A percentile compares a stretch with the other conserved stretches of the same genome.
phyloP scores from a whole-genome alignment of 2,113 vertebrate genomes.

The Trogon surrucura region DNA sequence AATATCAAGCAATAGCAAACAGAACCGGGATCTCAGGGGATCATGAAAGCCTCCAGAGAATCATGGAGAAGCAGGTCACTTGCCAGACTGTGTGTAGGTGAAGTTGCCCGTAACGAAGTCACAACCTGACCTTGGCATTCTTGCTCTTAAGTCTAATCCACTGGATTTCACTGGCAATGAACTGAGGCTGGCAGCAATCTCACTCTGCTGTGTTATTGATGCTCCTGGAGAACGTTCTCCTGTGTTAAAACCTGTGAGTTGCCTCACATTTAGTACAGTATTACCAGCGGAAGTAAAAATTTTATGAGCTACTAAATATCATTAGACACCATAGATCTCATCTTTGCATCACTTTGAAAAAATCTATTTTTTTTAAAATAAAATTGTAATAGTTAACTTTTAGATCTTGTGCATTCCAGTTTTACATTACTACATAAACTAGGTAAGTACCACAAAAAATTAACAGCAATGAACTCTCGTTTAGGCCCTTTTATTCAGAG shows the following conservation, averaged over 20 bases:
- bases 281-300: not conserved
- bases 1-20: not conserved
- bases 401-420: not conserved
- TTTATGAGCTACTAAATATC: not conserved
- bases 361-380: not conserved
- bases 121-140: not conserved
- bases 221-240: not conserved
- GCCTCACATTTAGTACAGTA: not conserved
- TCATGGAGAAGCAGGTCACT: not conserved
- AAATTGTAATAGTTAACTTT: not conserved
- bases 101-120: not conserved
- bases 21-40: not conserved
- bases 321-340: not conserved
- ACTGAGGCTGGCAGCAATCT: not conserved
- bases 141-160: not conserved
- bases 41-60: not conserved
- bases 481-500: not conserved
- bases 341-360: not conserved
- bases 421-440: not conserved
- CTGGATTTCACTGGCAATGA: not conserved
- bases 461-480: not conserved
- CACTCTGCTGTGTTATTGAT: not conserved
- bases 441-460: not conserved
- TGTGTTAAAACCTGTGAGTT: not conserved
- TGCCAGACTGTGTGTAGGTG: fast-evolving